Base-by-base conservation (phyloP, 1,140 invertebrate genomes). In the Parapsyche elsis region DNA sequence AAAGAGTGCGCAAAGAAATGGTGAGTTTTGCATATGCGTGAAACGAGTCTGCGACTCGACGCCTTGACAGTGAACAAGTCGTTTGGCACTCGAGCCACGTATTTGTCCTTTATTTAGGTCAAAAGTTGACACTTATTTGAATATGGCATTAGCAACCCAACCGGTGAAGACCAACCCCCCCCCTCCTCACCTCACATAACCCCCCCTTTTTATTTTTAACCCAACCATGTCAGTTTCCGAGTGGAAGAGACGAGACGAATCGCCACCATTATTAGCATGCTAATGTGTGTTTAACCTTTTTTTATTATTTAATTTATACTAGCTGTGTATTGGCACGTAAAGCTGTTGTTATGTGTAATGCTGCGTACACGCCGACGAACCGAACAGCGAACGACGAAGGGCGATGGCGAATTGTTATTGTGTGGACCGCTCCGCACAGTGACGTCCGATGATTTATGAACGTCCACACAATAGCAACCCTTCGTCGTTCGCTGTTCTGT, bases 81-180 rank as follows among this genome's bases (percentile, higher is more conserved):
- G 23, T 77, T 64, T 59, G 16, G 79, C 71, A 80, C 45, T 30
- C 79, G 44, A 49, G 61, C 23, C 81, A 82, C 81, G 81, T 82
- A 82, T 82, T 82, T 80, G 71, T 79, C 81, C 81, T 80, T 78
- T 80, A 82, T 80, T 71, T 82, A 59, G 81, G 81, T 82, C 81
- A 80, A 82, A 78, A 82, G 81, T 82, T 82, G 79, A 80, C 79
- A 82, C 79, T 82, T 82, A 80, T 82, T 82, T 82, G 81, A 80
- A 38, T 73, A 80, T 44, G 79, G 26, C 57, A 78, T 78, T 78
- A 78, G n/a, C 64, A 38, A 30, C 5, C 21, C 44, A 38, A 38
- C 30, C 30, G 30, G 30, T 12, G 14, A 49, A 71, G 12, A 30
- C 19, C 30, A 26, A 12, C 24, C 57, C 73, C 57, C 16, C 4